Percentiles rank a stretch among this genome's conserved stretches.
phyloP scores from a whole-genome alignment of 2,113 vertebrate species.

The Brachypodius melanocephalos region DNA sequence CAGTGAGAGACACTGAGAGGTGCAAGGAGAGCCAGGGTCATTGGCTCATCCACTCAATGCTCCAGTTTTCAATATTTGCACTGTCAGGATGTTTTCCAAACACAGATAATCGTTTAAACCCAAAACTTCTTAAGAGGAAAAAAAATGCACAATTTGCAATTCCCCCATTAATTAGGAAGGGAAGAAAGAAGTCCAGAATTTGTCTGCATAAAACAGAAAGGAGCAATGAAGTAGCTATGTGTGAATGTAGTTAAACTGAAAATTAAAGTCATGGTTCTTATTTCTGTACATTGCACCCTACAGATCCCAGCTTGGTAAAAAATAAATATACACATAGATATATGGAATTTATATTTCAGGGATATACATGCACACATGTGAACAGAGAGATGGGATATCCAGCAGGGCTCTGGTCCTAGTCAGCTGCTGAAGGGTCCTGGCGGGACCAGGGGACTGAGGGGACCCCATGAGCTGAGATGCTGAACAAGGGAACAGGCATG shows the following conservation, averaged over 20 bases:
- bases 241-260: not conserved
- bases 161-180: not conserved
- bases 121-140: not conserved
- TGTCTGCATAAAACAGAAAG: not conserved
- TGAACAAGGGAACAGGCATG: fast-evolving
- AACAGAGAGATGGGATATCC: not conserved
- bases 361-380: no score
- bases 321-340: not conserved
- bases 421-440: not conserved
- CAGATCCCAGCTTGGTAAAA: not conserved
- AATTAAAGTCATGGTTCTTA: not conserved
- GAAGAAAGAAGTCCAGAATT: not conserved
- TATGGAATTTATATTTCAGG: not conserved
- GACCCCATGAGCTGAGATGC: fast-evolving
- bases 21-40: not conserved
- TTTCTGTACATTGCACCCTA: not conserved
- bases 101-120: not conserved
- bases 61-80: not conserved
- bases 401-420: not conserved
- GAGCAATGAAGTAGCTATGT: not conserved
- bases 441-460: not conserved
- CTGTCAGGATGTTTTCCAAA: not conserved
- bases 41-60: not conserved
- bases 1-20: fast-evolving
- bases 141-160: not conserved